Base-by-base conservation (phyloP, 2,113 vertebrate species). In the Rostratula benghalensis region DNA sequence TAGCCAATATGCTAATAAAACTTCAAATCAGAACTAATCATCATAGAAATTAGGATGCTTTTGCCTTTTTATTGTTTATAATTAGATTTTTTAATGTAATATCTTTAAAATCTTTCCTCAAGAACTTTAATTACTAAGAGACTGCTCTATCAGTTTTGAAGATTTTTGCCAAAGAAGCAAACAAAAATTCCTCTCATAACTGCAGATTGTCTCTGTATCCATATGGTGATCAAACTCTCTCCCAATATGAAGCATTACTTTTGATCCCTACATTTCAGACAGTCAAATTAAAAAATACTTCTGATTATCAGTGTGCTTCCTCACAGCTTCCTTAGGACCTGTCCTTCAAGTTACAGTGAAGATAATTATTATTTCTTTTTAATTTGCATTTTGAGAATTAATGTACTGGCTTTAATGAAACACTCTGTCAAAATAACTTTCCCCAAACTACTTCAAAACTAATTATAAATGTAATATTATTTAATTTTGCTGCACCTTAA, bases 401-500 rank as follows among this genome's bases (percentile, higher is more conserved):
- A 73, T 48, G 13, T 50, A 39, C 27, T 74, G 5, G 11, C 46
- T 90, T 88, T 90, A 90, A 93, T 43, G 45, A 94, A 90, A 71
- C 21, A 43, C 4, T 87, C 23, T 60, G 41, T 74, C 73, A 90
- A 89, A 89, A 81, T 51, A 51, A 70, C 20, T 16, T 90, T 80
- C 65, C 41, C 57, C 61, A 89, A 89, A 84, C 43, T 70, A 84
- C 46, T 75, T 73, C 53, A 83, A 70, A 79, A 23, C 33, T 68
- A 83, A 76, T 91, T 92, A 76, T 57, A 93, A 92, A 68, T 50
- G 25, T 64, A 86, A 89, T 64, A 37, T 4, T 3, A 82, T 93
- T 91, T 83, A 33, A 87, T 94, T 94, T 89, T 70, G 21, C 9
- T 79, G 35, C 20, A 84, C 41, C 57, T 95, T 76, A 89, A 92